Base-by-base conservation (phyloP, 2,113 vertebrate genomes). In the Camarhynchus parvulus region DNA sequence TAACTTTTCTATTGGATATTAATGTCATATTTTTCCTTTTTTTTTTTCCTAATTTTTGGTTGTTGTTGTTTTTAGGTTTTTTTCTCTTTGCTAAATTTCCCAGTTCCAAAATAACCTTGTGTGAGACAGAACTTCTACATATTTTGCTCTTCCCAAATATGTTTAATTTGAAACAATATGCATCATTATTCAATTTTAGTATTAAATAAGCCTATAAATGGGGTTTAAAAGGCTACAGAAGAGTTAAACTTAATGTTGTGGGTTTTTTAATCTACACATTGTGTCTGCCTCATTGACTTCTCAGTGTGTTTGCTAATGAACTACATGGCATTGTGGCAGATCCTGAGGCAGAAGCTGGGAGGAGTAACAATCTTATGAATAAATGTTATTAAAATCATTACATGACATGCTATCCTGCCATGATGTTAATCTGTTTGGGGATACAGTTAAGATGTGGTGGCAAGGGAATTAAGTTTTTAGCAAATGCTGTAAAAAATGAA, bases 331-430 rank as follows among this genome's bases (percentile, higher is more conserved):
- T 68, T 64, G 31, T 87, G 84, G 61, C 64, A 89, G 73, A 93
- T 41, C 76, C 80, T 87, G 61, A 92, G 92, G 94, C 91, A 91
- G 80, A 93, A 90, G 66, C 66, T 94, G 80, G 62, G 69, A 95
- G 87, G 68, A 95, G 70, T 89, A 95, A 93, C 28, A 83, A 53
- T 37, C 59, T 92, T 81, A 74, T 87, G 73, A 95, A 95, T 83
- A 95, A 92, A 95, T 93, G 56, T 81, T 91, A 87, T 89, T 88
- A 95, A 97, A 96, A 83, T 66, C 72, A 88, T 94, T 96, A 68
- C 80, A 76, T 63, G 75, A 68, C 79, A 81, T 70, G 73, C 31
- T 93, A 64, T 89, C 90, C 56, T 85, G 49, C 56, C 58, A 96
- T 49, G 84, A 79, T 56, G 44, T 61, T 95, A 94, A 93, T 93